Evolutionary conservation across 1,140 invertebrate species (phyloP).

Genomic region (Aphaenogaster floridana): DNA sequence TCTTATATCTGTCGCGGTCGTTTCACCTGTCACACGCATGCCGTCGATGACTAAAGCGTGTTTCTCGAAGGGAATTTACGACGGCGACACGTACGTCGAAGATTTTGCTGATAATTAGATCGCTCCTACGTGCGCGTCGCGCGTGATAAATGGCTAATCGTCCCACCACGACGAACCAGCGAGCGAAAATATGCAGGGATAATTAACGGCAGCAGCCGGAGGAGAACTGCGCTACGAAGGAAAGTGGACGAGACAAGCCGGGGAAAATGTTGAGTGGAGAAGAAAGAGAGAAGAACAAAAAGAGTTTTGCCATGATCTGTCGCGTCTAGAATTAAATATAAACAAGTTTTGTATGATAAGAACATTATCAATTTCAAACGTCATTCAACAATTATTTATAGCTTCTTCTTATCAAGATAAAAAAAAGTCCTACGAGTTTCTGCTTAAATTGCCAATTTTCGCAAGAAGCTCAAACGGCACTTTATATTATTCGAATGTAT

Average conservation of each 20-base stretch:
- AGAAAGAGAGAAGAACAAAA: not conserved
- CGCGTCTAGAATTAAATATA: not conserved
- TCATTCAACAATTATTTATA: not conserved
- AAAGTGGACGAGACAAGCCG: not conserved
- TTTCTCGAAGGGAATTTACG: not conserved
- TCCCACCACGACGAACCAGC: slow-evolving; percentile 10
- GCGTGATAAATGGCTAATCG: slow-evolving; percentile 70
- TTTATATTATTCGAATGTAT: not conserved
- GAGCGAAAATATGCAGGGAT: slow-evolving; percentile 59
- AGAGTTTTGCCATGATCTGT: not conserved
- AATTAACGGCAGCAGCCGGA: slow-evolving; percentile 66
- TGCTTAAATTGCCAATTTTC: not conserved
- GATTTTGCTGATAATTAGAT: slow-evolving; percentile 69
- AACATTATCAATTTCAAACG: not conserved
- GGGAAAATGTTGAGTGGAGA: slow-evolving; percentile 10
- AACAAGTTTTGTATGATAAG: not conserved
- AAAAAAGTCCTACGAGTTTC: not conserved
- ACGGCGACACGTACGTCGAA: slow-evolving; percentile 17
- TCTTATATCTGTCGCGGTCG: not conserved
- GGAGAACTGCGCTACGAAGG: not conserved
- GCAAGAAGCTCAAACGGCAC: not conserved
- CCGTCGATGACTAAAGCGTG: not conserved
- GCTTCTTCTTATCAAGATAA: not conserved
- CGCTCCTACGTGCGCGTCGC: slow-evolving; percentile 50
- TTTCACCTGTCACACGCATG: slow-evolving; percentile 27